Percentiles rank a stretch among this genome's conserved stretches.
Evolutionary conservation across 1,140 invertebrate species (phyloP).

Genomic region (Proales similis): DNA sequence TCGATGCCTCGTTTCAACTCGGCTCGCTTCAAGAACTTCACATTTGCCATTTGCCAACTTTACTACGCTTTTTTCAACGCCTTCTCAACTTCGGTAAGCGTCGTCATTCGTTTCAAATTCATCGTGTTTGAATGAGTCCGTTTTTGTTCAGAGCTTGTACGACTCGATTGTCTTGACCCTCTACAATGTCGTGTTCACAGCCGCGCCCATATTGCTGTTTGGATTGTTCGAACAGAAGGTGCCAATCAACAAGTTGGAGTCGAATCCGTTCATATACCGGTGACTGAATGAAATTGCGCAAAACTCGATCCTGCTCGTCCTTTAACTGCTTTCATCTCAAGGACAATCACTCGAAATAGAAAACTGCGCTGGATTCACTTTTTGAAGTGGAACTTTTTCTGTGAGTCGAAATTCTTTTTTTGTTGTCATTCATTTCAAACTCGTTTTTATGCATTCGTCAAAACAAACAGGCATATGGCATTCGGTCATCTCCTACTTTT

Average conservation of each 20-base stretch:
- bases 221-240: conserved; percentile 35
- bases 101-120: neutral
- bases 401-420: conserved; percentile 9
- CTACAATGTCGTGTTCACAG: conserved; percentile 73
- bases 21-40: conserved; percentile 75
- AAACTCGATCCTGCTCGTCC: no score
- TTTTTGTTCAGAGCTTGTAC: conserved; percentile 81
- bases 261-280: conserved; percentile 21
- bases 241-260: neutral
- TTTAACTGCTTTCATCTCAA: neutral
- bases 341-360: conserved; percentile 21
- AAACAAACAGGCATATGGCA: conserved; percentile 18
- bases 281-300: no score
- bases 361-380: conserved; percentile 6
- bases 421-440: neutral
- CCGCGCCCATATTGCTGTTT: conserved; percentile 7
- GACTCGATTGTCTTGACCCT: conserved; percentile 95
- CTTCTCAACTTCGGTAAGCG: conserved; percentile 24
- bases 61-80: conserved; percentile 23
- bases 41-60: conserved; percentile 37
- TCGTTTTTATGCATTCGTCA: neutral
- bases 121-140: neutral
- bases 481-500: conserved; percentile 15
- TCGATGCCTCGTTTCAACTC: no score
- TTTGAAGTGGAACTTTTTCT: conserved; percentile 20